phyloP scores from a whole-genome alignment of 2,888 invertebrate species.

The Ectemnius lituratus region DNA sequence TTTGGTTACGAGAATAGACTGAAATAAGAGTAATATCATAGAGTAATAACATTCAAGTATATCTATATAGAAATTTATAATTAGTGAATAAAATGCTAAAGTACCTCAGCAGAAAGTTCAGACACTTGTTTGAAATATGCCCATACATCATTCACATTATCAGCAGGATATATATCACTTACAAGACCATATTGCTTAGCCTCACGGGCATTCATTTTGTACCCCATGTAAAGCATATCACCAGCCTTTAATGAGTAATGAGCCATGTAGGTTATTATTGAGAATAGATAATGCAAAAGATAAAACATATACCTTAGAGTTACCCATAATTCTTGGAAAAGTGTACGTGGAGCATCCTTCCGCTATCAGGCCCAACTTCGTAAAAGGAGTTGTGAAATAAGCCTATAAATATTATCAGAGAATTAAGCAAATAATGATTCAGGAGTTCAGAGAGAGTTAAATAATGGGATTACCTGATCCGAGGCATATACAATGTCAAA shows the following conservation, averaged over 20 bases:
- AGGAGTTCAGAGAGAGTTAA: background rate
- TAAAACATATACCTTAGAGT: slow-evolving; percentile 82
- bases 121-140: slow-evolving; percentile 53
- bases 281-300: too few relatives aligned
- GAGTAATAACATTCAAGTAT: too few relatives aligned
- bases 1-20: slow-evolving; percentile 85
- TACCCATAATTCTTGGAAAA: slow-evolving; percentile 91
- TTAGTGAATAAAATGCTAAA: background rate
- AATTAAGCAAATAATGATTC: background rate
- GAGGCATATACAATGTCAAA: slow-evolving; percentile 94
- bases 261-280: background rate
- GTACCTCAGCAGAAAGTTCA: slow-evolving; percentile 62
- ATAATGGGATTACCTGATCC: slow-evolving; percentile 82
- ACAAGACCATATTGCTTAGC: slow-evolving; percentile 89
- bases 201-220: slow-evolving; percentile 88
- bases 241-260: slow-evolving; percentile 76
- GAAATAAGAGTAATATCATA: slow-evolving; percentile 15
- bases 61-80: background rate
- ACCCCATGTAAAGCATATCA: slow-evolving; percentile 84
- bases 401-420: slow-evolving; percentile 81
- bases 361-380: slow-evolving; percentile 89
- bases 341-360: slow-evolving; percentile 94
- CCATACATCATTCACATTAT: slow-evolving; percentile 79
- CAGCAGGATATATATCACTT: slow-evolving; percentile 86
- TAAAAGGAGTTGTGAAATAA: slow-evolving; percentile 93